Evolutionary conservation across 2,888 invertebrate species (phyloP).

Genomic region (Phrixothrix hirtus): DNA sequence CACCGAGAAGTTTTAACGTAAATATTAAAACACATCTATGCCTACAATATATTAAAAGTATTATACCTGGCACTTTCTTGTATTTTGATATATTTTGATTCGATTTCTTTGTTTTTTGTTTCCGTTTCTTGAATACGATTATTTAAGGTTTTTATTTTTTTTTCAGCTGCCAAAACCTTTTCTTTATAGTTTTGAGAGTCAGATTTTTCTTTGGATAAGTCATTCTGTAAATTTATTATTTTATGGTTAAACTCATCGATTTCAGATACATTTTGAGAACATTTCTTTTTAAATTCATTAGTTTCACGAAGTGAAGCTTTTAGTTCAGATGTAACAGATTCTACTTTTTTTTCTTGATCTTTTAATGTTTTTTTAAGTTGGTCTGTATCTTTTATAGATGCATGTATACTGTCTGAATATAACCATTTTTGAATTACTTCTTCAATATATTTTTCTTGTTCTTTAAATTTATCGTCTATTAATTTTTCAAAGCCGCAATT

Average conservation of each 20-base stretch:
- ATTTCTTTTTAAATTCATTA: slow-evolving; percentile 4
- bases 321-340: neutral
- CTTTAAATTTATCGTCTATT: slow-evolving; percentile 41
- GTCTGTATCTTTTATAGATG: slow-evolving; percentile 15
- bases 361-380: slow-evolving; percentile 42
- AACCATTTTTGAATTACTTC: slow-evolving; percentile 22
- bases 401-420: slow-evolving; percentile 1
- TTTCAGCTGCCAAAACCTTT: slow-evolving; percentile 41
- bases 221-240: slow-evolving; percentile 43
- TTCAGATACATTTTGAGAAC: neutral
- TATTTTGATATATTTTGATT: slow-evolving; percentile 49
- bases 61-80: no score
- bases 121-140: slow-evolving; percentile 56
- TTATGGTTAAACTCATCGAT: slow-evolving; percentile 38
- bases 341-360: slow-evolving; percentile 13
- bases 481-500: slow-evolving; percentile 36
- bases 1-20: no score
- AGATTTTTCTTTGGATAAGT: slow-evolving; percentile 45
- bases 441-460: slow-evolving; percentile 30
- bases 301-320: slow-evolving; percentile 25
- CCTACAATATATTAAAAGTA: no score
- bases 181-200: slow-evolving; percentile 38
- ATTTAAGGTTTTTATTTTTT: slow-evolving; percentile 54
- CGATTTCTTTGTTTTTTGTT: slow-evolving; percentile 52
- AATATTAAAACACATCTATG: no score